Evolutionary conservation across 2,888 invertebrate species (phyloP).

Genomic region (Microctonus hyperodae): DNA sequence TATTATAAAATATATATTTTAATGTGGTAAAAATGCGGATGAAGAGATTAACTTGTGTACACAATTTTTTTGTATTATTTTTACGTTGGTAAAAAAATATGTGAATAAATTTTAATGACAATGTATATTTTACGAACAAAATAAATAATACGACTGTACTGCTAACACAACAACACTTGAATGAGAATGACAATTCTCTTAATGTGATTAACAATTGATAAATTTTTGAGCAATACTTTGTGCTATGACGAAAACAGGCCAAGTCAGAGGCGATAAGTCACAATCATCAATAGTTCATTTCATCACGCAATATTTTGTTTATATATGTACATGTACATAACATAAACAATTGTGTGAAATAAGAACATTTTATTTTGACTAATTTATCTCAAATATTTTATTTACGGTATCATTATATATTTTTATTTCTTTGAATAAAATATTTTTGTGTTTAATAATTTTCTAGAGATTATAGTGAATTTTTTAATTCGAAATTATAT

Average conservation of each 20-base stretch:
- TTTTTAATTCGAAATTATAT: too few species aligned
- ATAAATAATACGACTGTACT: slow-evolving; percentile 27
- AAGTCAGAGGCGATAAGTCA: slow-evolving; percentile 30
- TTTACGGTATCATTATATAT: too few species aligned
- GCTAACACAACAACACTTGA: slow-evolving; percentile 34
- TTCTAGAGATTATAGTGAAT: too few species aligned
- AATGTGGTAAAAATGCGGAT: background rate
- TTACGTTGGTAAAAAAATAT: background rate
- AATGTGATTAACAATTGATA: slow-evolving; percentile 6
- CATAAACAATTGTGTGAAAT: background rate
- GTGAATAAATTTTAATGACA: too few species aligned
- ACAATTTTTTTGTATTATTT: background rate
- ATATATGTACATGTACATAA: background rate
- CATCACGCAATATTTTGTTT: background rate
- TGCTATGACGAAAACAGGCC: slow-evolving; percentile 31
- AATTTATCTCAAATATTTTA: too few species aligned
- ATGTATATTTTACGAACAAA: too few species aligned
- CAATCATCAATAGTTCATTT: slow-evolving; percentile 26
- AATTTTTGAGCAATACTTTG: slow-evolving; percentile 18
- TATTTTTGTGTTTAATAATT: too few species aligned
- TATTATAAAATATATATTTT: background rate
- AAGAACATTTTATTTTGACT: background rate
- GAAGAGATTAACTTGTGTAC: background rate
- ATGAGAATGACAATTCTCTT: slow-evolving; percentile 32
- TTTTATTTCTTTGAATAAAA: too few species aligned